A percentile compares a stretch with the other conserved stretches of the same genome.
phyloP scores from a whole-genome alignment of 2,888 invertebrate genomes.

The Eristalis intricaria region DNA sequence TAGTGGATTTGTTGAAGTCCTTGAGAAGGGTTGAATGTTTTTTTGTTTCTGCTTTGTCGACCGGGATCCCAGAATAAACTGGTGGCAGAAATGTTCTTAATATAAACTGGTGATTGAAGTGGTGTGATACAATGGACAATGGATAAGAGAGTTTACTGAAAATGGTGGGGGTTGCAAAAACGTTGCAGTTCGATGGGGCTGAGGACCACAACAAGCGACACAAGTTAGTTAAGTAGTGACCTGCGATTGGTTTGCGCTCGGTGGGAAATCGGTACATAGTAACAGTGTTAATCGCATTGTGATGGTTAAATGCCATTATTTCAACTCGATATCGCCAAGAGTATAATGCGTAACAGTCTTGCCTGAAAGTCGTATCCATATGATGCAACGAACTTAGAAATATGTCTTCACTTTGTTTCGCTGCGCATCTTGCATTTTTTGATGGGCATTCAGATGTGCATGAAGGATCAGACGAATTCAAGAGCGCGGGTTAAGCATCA shows the following conservation, averaged over 20 bases:
- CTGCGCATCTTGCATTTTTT: too few relatives aligned
- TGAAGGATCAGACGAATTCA: too few relatives aligned
- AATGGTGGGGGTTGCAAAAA: not conserved
- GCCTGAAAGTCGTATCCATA: too few relatives aligned
- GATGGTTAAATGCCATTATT: not conserved
- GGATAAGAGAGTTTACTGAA: not conserved
- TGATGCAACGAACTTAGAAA: too few relatives aligned
- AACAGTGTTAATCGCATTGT: not conserved
- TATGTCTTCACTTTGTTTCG: too few relatives aligned
- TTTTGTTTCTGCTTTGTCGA: not conserved
- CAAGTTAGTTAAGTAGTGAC: not conserved
- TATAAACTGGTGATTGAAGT: not conserved
- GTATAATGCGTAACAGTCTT: too few relatives aligned
- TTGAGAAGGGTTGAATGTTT: constrained; percentile 27
- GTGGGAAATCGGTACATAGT: not conserved
- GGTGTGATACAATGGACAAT: not conserved
- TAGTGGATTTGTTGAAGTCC: constrained; percentile 39
- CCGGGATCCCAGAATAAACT: not conserved
- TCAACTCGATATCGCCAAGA: too few relatives aligned
- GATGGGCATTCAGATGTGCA: too few relatives aligned
- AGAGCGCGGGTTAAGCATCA: not conserved
- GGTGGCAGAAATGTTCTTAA: not conserved
- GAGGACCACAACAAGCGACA: not conserved
- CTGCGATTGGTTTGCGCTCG: not conserved
- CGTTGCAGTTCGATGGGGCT: not conserved